Evolutionary conservation across 2,888 invertebrate species (phyloP).

Genomic region (Nycteola revayana): DNA sequence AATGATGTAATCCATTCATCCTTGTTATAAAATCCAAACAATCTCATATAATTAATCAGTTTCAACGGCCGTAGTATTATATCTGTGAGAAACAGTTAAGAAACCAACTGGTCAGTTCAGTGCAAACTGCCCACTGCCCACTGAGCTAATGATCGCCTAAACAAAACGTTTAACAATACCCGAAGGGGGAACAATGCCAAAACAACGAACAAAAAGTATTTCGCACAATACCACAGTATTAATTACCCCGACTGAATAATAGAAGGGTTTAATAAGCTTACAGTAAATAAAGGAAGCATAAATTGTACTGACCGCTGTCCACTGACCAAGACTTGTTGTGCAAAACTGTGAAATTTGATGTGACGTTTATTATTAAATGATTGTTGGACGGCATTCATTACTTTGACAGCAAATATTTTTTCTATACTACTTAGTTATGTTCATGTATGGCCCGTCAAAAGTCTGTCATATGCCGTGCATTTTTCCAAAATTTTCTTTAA

Average conservation of each 20-base stretch:
- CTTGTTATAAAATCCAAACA: too few species aligned
- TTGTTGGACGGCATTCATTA: constrained; percentile 6
- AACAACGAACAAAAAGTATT: constrained; percentile 68
- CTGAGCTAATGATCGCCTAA: constrained; percentile 72
- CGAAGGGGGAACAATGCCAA: constrained; percentile 52
- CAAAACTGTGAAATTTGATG: constrained; percentile 51
- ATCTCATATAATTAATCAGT: constrained; percentile 44
- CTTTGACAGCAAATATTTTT: too few species aligned
- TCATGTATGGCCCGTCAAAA: too few species aligned
- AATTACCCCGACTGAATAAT: constrained; percentile 73
- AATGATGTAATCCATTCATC: too few species aligned
- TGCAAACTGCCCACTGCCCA: constrained; percentile 70
- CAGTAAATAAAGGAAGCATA: constrained; percentile 72
- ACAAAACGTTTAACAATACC: constrained; percentile 62
- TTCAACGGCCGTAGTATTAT: constrained; percentile 53
- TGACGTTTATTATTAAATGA: constrained; percentile 56
- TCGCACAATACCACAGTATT: constrained; percentile 76
- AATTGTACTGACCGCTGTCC: constrained; percentile 68
- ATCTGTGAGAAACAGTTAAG: constrained; percentile 60
- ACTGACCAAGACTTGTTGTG: constrained; percentile 41
- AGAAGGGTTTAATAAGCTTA: constrained; percentile 78
- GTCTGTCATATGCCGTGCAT: too few species aligned
- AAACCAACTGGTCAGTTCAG: constrained; percentile 73
- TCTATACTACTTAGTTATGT: too few species aligned
- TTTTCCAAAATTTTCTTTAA: too few species aligned